Conservation (phyloP, 2,888 invertebrate species). For the Rhagium mordax region DNA sequence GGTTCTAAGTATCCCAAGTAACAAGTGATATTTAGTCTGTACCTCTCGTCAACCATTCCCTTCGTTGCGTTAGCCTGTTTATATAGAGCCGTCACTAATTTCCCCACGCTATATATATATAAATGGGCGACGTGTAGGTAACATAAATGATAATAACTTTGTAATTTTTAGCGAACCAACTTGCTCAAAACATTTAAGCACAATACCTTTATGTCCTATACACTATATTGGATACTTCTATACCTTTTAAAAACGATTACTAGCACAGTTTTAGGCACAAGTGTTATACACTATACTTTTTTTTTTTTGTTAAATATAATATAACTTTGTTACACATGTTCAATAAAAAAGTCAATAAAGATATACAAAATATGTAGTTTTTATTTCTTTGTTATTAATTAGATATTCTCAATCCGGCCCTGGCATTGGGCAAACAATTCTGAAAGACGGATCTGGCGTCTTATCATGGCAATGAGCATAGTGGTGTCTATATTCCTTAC, state of each 20-base stretch:
- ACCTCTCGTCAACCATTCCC: neutral
- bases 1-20: neutral
- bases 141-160: conserved; percentile 18
- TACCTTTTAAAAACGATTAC: conserved; percentile 1
- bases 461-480: no score
- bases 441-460: no score
- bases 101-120: neutral
- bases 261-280: conserved; percentile 9
- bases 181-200: conserved; percentile 47
- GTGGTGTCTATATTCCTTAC: no score
- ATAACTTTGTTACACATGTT: conserved; percentile 15
- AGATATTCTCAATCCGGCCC: no score
- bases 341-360: conserved; percentile 16
- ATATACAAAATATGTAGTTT: neutral
- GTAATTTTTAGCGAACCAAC: conserved; percentile 15
- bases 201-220: conserved; percentile 43
- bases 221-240: conserved; percentile 32
- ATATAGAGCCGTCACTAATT: neutral
- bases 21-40: neutral
- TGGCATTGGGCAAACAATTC: no score
- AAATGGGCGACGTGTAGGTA: neutral
- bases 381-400: no score
- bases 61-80: neutral
- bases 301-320: conserved; percentile 12
- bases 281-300: conserved; percentile 1